Base-by-base conservation (phyloP, 2,797 vertebrate genomes). In the Apogon talboti region DNA sequence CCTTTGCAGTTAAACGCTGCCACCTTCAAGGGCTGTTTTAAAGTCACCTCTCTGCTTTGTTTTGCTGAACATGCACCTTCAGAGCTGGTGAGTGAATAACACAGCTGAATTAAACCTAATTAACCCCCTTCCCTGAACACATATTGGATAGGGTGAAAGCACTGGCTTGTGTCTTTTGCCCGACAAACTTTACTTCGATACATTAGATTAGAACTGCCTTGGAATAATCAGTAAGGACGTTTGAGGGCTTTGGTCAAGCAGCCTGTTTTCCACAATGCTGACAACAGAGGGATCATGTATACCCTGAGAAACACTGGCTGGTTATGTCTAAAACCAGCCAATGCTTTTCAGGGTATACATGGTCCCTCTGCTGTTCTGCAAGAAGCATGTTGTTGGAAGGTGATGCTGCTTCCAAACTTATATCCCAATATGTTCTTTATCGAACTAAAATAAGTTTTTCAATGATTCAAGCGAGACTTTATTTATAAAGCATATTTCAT, bases 21-120 rank as follows among this genome's bases (percentile, higher is more conserved):
- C 60, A 67, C 67, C 66, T 79, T 79, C 51, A 69, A 69, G 65
- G 66, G 21, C 38, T 63, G 33, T 41, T 85, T 79, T 68, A 68
- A 82, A 89, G 79, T 87, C 84, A 87, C 82, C 76, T 84, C 56
- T 66, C 61, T 48, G 54, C 59, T 56, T 65, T 79, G 78, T 81
- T 75, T 78, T 75, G 83, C 88, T 87, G 85, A 87, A 55, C 65
- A 76, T 79, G 86, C 72, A 60, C 19, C 35, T 87, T 37, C 16
- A 1, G 54, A 71, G 45, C 43, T 66, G 66, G 53, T 2, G 21
- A 60, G 64, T 62, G 60, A 86, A 81, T 69, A 74, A 77, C 73
- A 66, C 45, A 47, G 69, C 66, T 46, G 54, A 84, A 83, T 85
- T 81, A 81, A 85, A 89, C 72, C 78, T 71, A 79, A 89, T 89